A percentile compares a stretch with the other conserved stretches of the same genome.
Conservation (phyloP, 1,140 invertebrate species). For the Drosophila pallidifrons region DNA sequence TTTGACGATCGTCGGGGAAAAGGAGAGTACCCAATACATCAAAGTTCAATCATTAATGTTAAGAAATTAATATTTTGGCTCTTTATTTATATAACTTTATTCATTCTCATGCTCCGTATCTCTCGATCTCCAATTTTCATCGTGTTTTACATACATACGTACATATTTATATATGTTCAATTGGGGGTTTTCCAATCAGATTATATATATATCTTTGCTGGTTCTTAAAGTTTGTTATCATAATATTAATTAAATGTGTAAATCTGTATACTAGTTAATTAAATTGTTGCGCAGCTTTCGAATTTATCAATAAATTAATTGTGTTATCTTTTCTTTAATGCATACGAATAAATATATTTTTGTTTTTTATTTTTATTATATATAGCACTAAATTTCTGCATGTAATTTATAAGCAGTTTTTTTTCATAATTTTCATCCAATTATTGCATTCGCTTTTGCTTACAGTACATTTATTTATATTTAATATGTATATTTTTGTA, state of each 20-base stretch:
- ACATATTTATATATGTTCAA: slow-evolving; percentile 46
- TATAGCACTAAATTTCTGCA: slow-evolving; percentile 78
- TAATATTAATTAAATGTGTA: slow-evolving; percentile 17
- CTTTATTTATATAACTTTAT: slow-evolving; percentile 69
- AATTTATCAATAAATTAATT: slow-evolving; percentile 41
- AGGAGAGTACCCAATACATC: slow-evolving; percentile 35
- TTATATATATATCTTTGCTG: slow-evolving; percentile 10
- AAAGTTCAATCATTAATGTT: slow-evolving; percentile 40
- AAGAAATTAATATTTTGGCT: slow-evolving; percentile 44
- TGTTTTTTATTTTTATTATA: slow-evolving; percentile 51
- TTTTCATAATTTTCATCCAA: slow-evolving; percentile 54
- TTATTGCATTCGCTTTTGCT: slow-evolving; percentile 69
- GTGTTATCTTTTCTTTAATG: slow-evolving; percentile 61
- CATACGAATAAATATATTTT: slow-evolving; percentile 75
- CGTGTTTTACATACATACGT: slow-evolving; percentile 32
- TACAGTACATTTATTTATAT: slow-evolving; percentile 62
- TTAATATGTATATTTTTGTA: slow-evolving; percentile 54
- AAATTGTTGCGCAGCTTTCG: slow-evolving; percentile 52
- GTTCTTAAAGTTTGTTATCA: slow-evolving; percentile 36
- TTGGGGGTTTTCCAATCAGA: slow-evolving; percentile 10
- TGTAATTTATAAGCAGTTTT: slow-evolving; percentile 71
- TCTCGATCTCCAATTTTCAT: slow-evolving; percentile 38
- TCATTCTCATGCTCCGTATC: slow-evolving; percentile 51
- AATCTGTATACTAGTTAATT: slow-evolving; percentile 37
- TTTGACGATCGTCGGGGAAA: slow-evolving; percentile 15